These are phyloP conservation scores for Paraescarpia echinospica DNA, from an alignment of 1,140 invertebrate genomes.

Conservation along the genomic window DNA sequence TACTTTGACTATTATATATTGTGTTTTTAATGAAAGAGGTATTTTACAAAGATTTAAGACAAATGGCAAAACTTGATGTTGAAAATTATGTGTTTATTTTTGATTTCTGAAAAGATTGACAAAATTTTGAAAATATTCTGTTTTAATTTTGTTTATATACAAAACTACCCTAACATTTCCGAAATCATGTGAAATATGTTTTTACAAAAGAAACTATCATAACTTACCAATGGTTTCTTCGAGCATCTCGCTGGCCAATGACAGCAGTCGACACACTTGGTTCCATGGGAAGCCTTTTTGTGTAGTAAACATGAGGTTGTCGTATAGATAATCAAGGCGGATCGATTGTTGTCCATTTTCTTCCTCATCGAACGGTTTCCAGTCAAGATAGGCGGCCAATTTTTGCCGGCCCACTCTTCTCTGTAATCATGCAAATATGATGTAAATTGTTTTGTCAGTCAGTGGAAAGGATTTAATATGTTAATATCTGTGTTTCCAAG, in stretches of 20 bases:
- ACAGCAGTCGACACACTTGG: conserved; percentile 39
- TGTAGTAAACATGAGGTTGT: conserved; percentile 42
- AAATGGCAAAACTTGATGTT: not conserved
- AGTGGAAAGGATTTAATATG: not conserved
- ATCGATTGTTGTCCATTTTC: conserved; percentile 39
- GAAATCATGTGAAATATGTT: no score
- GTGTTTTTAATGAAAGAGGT: no score
- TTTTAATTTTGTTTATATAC: no score
- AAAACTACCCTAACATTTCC: not conserved
- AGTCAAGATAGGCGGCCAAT: conserved; percentile 36
- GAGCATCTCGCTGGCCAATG: conserved; percentile 41
- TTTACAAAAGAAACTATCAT: not conserved
- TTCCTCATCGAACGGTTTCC: conserved; percentile 36
- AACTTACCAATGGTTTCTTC: conserved; percentile 42
- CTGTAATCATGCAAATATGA: not conserved
- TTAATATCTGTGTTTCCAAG: no score
- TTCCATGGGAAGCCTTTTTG: conserved; percentile 52
- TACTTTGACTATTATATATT: no score
- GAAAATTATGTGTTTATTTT: not conserved
- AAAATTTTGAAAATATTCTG: not conserved
- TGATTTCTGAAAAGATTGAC: not conserved
- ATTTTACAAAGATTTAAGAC: not conserved
- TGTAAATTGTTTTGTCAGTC: not conserved
- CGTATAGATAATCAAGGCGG: conserved; percentile 46
- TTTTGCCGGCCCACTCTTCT: conserved; percentile 10